Evolutionary conservation across 2,113 vertebrate species (phyloP).

Genomic region (Rhodinocichla rosea): DNA sequence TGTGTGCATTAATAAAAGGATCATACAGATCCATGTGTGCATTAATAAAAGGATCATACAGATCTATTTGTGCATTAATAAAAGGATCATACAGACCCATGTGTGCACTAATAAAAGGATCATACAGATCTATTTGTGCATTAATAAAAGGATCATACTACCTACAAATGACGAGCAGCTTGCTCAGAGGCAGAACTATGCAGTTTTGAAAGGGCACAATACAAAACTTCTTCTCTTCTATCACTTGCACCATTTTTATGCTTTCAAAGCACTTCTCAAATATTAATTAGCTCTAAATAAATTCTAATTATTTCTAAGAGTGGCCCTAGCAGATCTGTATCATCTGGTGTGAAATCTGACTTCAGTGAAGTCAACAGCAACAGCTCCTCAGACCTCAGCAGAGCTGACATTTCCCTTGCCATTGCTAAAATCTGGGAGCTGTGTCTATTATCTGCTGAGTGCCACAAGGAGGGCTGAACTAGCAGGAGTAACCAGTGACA

Average conservation of each 20-base stretch:
- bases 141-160: not conserved
- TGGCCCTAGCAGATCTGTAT: conserved; percentile 37
- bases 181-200: not conserved
- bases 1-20: no score
- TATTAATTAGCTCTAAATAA: conserved; percentile 55
- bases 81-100: no score
- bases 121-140: not conserved
- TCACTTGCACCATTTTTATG: not conserved
- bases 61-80: no score
- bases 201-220: not conserved
- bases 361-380: conserved; percentile 31
- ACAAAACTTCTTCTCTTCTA: not conserved
- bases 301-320: conserved; percentile 48
- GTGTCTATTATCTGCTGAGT: not conserved
- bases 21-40: no score
- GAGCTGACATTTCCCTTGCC: not conserved
- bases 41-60: no score
- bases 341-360: conserved; percentile 55
- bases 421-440: not conserved
- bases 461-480: not conserved
- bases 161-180: not conserved
- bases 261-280: conserved; percentile 24
- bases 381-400: conserved; percentile 30
- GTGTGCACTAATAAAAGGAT: no score
- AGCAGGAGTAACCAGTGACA: not conserved